These are phyloP conservation scores for Antennarius striatus DNA, from an alignment of 2,113 vertebrate genomes.

Conservation along the genomic window DNA sequence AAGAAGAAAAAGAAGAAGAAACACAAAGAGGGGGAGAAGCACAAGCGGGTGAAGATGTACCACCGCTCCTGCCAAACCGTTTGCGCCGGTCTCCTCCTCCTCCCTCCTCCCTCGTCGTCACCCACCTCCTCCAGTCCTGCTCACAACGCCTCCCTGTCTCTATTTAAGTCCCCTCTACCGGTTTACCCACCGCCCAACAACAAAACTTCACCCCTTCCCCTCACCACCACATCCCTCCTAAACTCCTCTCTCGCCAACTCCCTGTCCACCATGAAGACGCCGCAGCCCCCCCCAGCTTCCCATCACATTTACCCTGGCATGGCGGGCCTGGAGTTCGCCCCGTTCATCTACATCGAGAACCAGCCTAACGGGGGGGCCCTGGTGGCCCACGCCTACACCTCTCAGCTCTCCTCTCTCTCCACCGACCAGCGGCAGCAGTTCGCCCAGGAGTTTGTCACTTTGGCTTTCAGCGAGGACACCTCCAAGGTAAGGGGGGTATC, in stretches of 20 bases:
- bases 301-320: constrained; percentile 74
- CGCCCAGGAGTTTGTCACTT: constrained; percentile 92
- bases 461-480: constrained; percentile 93
- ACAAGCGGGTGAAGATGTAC: constrained; percentile 95
- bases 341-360: constrained; percentile 92
- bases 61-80: constrained; percentile 95
- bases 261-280: constrained; percentile 78
- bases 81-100: constrained; percentile 86
- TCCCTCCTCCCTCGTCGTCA: constrained; percentile 71
- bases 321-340: constrained; percentile 89
- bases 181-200: constrained; percentile 67
- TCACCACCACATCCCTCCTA: constrained; percentile 10
- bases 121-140: constrained; percentile 32
- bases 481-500: constrained; percentile 65
- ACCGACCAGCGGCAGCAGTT: constrained; percentile 91
- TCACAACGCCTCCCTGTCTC: constrained; percentile 43
- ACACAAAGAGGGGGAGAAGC: constrained; percentile 96
- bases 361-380: constrained; percentile 97
- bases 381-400: constrained; percentile 92
- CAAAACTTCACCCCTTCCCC: constrained; percentile 36
- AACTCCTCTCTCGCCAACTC: constrained; percentile 38
- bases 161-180: constrained; percentile 83
- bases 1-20: constrained; percentile 99
- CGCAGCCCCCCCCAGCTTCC: constrained; percentile 72
- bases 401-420: constrained; percentile 91